Base-by-base conservation (phyloP, 2,113 vertebrate genomes). In the Osmerus eperlanus region DNA sequence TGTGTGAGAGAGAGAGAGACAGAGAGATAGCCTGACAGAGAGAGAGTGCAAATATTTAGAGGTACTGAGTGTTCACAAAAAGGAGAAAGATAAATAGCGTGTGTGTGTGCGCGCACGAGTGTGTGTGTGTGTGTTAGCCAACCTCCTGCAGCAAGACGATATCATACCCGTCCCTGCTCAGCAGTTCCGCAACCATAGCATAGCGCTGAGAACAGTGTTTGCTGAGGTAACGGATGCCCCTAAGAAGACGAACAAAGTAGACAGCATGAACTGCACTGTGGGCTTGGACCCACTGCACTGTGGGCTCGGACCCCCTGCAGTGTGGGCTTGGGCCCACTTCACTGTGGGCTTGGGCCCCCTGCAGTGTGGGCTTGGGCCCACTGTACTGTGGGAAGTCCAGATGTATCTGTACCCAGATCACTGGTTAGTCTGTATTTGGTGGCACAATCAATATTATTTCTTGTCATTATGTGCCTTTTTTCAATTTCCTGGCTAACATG, bases 121-220 rank as follows among this genome's bases (percentile, higher is more conserved):
- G 2, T 64, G 15, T 55, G 52, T 52, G 41, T 9, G n/a, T 11
- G 15, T 55, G 52, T 52, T 19, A 15, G 3, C 86, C 58, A 72
- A 98, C 97, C 96, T 98, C 97, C 84, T 98, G 93, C 12, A 99
- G 90, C 8, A 99, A 89, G 2, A 85, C 93, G 64, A 99, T 83
- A 68, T 98, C 95, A 21, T 95, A 93, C 71, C 80, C 58, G 64
- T 95, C 93, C 72, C 19, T 77, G 83, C 69, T 72, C 83, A 98
- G 87, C 74, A 83, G 68, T 56, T 97, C 93, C 74, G 91, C 95
- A 1, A 98, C 92, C 93, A 95, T 92, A 71, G 58, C 81, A 21
- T 95, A 70, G 0, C 97, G 93, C 81, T 95, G 88, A 52, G 56
- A 67, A 70, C 92, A 91, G 64, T 91, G 88, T 82, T 94, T 96